phyloP scores from a whole-genome alignment of 2,888 invertebrate genomes.

The Griposia aprilina region DNA sequence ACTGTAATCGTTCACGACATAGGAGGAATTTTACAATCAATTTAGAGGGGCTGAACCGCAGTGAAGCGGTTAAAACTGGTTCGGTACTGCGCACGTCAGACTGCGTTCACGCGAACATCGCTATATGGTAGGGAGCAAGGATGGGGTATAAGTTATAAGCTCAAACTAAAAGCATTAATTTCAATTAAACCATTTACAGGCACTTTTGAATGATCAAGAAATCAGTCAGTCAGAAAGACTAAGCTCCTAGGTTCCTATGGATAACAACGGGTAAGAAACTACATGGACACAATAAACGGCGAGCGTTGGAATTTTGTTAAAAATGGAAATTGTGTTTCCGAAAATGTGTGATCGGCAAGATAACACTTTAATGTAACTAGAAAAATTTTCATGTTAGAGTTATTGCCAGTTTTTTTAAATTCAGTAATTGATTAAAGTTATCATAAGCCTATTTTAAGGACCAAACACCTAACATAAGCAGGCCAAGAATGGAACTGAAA shows the following conservation, averaged over 20 bases:
- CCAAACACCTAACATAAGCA: neutral
- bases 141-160: slow-evolving; percentile 3
- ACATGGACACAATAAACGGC: neutral
- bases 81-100: slow-evolving; percentile 27
- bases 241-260: neutral
- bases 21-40: slow-evolving; percentile 28
- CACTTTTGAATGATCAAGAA: neutral
- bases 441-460: neutral
- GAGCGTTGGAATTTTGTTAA: neutral
- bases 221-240: neutral
- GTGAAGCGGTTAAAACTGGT: slow-evolving; percentile 20
- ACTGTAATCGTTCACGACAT: neutral
- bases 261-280: neutral
- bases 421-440: neutral
- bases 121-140: slow-evolving; percentile 15
- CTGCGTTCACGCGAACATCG: slow-evolving; percentile 44
- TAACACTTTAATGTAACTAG: neutral
- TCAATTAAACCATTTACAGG: neutral
- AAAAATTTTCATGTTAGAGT: neutral
- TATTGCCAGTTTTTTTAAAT: neutral
- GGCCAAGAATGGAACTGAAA: neutral
- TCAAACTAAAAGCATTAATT: neutral
- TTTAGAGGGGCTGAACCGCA: slow-evolving; percentile 24
- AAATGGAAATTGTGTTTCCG: neutral
- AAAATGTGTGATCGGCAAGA: neutral